Percentiles rank a stretch among this genome's conserved stretches.
Evolutionary conservation across 2,888 invertebrate genomes (phyloP).

Genomic region (Leptopilina myrica): DNA sequence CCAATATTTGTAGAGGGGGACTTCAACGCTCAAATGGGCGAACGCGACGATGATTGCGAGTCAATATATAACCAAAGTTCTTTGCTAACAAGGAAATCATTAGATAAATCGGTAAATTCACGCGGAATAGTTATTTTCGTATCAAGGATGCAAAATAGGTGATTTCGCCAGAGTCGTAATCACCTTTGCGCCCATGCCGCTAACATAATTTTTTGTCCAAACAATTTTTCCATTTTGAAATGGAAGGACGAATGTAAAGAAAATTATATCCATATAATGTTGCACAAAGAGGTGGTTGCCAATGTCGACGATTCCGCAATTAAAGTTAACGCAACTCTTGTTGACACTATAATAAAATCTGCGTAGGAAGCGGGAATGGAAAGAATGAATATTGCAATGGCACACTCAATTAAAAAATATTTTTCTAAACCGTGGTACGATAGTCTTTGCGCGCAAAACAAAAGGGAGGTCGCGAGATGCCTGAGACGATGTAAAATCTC

Average conservation of each 20-base stretch:
- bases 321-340: neutral
- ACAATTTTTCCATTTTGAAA: neutral
- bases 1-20: neutral
- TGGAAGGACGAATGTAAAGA: conserved; percentile 1
- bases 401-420: neutral
- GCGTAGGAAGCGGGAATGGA: conserved; percentile 4
- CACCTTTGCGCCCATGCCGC: too few relatives aligned
- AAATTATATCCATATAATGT: neutral
- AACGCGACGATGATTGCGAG: neutral
- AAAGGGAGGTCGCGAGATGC: neutral
- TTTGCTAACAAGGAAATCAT: neutral
- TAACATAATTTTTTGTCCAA: too few relatives aligned
- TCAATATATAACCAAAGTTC: neutral
- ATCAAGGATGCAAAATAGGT: too few relatives aligned
- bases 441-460: neutral
- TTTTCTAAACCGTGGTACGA: conserved; percentile 3
- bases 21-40: neutral
- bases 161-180: too few relatives aligned
- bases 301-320: neutral
- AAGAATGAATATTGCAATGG: neutral
- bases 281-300: neutral
- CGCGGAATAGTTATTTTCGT: too few relatives aligned
- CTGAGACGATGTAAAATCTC: neutral
- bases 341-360: neutral
- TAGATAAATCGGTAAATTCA: neutral